Conservation (phyloP, 2,113 vertebrate genomes). For the Microcebus tavaratra region DNA sequence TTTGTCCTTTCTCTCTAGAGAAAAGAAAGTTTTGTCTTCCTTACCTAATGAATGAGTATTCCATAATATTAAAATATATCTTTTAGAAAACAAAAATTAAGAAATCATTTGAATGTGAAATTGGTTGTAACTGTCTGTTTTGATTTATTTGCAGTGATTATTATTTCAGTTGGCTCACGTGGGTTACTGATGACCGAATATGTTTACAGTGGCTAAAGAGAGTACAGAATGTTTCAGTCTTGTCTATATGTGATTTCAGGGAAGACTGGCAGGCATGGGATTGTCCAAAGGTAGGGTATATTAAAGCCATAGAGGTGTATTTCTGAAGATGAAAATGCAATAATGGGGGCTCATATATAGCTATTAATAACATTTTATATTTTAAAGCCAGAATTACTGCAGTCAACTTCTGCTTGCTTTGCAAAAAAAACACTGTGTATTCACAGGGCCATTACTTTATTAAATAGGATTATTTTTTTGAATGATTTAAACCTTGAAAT, state of each 20-base stretch:
- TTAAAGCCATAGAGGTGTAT: slow-evolving; percentile 32
- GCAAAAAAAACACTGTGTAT: background rate
- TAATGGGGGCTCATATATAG: background rate
- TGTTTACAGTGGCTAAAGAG: slow-evolving; percentile 95
- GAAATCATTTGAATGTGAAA: background rate
- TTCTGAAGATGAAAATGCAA: slow-evolving; percentile 1
- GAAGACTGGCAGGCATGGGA: slow-evolving; percentile 87
- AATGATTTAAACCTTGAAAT: background rate
- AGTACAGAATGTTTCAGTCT: slow-evolving; percentile 92
- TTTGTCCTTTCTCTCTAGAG: background rate
- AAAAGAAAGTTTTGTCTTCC: background rate
- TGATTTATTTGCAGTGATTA: slow-evolving; percentile 90
- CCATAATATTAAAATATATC: background rate
- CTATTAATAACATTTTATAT: background rate
- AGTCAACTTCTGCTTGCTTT: background rate
- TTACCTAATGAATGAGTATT: slow-evolving; percentile 3
- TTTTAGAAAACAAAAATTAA: background rate
- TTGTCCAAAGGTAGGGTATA: slow-evolving; percentile 88
- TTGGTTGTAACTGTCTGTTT: slow-evolving; percentile 36
- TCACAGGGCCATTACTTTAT: background rate
- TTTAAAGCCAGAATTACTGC: background rate
- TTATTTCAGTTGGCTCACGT: slow-evolving; percentile 95
- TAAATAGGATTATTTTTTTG: background rate
- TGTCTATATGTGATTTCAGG: slow-evolving; percentile 93
- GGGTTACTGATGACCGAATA: slow-evolving; percentile 92